phyloP scores from a whole-genome alignment of 30 jellyfish, hydroid and myxozoan species.

The Cassiopea andromeda region DNA sequence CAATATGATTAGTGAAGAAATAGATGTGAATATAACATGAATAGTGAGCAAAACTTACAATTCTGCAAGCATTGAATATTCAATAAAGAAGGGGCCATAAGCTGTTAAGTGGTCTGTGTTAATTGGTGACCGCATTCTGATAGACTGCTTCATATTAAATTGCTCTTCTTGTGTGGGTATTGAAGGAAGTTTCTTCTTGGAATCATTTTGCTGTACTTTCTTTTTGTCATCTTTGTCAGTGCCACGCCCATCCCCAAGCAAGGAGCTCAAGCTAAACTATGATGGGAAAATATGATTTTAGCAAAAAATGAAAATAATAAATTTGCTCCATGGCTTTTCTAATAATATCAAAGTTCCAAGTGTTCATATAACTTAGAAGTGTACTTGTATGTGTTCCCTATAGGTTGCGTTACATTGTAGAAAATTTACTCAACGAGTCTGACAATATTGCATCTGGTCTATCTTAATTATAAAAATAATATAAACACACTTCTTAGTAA shows the following conservation, averaged over 20 bases:
- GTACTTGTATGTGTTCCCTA: no score
- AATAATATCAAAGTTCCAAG: no score
- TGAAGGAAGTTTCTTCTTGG: constrained; percentile 59
- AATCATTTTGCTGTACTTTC: constrained; percentile 21
- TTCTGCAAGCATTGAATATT: constrained; percentile 88
- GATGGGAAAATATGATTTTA: not conserved
- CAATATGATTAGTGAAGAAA: no score
- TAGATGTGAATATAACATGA: not conserved
- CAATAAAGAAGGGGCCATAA: constrained; percentile 85
- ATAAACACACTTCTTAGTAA: no score
- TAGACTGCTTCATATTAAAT: constrained; percentile 71
- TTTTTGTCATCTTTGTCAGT: constrained; percentile 35
- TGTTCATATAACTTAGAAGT: no score
- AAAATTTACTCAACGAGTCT: no score
- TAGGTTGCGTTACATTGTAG: no score
- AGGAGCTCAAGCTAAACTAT: constrained; percentile 60
- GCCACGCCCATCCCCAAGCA: constrained; percentile 65
- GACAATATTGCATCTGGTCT: no score
- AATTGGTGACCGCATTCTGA: constrained; percentile 79
- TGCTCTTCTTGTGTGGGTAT: constrained; percentile 85
- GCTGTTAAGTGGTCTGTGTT: constrained; percentile 72
- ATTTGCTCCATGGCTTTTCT: no score
- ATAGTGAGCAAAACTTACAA: constrained; percentile 42
- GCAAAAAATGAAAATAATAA: not conserved
- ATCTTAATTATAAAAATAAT: no score